Conservation (phyloP, 2,888 invertebrate species). For the Furcula furcula region DNA sequence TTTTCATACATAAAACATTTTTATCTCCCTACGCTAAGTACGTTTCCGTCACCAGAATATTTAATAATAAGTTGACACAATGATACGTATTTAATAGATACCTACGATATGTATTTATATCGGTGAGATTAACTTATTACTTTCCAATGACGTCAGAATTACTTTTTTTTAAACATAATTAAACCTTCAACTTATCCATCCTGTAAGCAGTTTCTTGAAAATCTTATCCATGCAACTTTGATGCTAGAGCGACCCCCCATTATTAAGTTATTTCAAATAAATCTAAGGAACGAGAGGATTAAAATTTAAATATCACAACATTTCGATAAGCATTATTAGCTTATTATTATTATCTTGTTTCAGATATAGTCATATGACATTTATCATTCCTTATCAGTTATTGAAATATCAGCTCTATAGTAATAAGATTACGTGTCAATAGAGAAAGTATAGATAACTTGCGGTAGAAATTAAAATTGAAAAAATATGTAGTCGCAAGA, state of each 20-base stretch:
- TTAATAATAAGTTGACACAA: too few relatives aligned
- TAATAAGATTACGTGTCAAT: too few relatives aligned
- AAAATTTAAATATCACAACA: background rate
- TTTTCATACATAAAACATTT: too few relatives aligned
- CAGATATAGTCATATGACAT: background rate
- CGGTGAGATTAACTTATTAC: too few relatives aligned
- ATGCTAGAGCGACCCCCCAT: background rate
- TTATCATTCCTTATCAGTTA: background rate
- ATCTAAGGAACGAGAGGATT: conserved; percentile 30
- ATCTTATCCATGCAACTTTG: conserved; percentile 10
- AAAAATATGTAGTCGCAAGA: conserved; percentile 6
- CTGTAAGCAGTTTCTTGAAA: conserved; percentile 10
- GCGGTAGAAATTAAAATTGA: too few relatives aligned
- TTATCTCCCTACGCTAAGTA: too few relatives aligned
- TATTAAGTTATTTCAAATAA: conserved; percentile 14
- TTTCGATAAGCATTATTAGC: background rate
- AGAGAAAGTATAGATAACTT: too few relatives aligned
- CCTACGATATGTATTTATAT: too few relatives aligned
- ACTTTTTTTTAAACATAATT: background rate
- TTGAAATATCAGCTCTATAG: conserved; percentile 6
- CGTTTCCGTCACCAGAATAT: too few relatives aligned
- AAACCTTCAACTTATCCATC: background rate
- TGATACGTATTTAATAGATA: too few relatives aligned
- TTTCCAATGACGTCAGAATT: background rate
- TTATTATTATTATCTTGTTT: conserved; percentile 7